Base-by-base conservation (phyloP, 1,140 invertebrate genomes). In the Pogonus chalceus region DNA sequence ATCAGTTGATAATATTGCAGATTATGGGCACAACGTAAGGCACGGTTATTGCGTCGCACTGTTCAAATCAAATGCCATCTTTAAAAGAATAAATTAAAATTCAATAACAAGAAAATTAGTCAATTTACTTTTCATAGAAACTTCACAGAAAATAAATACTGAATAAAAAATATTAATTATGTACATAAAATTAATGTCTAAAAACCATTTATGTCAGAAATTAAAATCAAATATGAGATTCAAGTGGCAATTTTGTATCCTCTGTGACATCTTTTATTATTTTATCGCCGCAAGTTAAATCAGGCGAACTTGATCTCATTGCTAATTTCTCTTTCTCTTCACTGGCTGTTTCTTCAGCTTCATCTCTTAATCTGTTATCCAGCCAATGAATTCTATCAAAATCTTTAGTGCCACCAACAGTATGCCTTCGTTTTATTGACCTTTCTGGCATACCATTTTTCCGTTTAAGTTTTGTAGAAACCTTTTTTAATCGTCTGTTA, bases 341-440 rank as follows among this genome's bases (percentile, higher is more conserved):
- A 57, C 72, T 66, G 58, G 77, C 61, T 61, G 73, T 64, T 58
- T 78, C 72, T 35, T 74, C 71, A 52, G 58, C 56, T 31, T 70
- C 65, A 4, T 75, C 70, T 51, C 77, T 72, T 23, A 76, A 57
- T 53, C 76, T 72, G 56, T 77, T 79, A 52, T 78, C 77, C 53
- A 76, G 62, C 76, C 75, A 83, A 49, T 70, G 76, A 48, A 84
- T 73, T 59, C 85, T 83, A 61, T 84, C 83, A 23, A 84, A 87
- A 67, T 94, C 90, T 65, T 90, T 88, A 0, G 87, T 89, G 16
- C 91, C 90, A 23, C 90, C 90, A 0, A 95, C 90, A 1, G 91
- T 95, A 70, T 94, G 91, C n/a, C 91, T 75, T 12, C 91, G 75
- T 69, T 91, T 90, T 57, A 91, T 88, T 31, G 84, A 86, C 37